Conservation (phyloP, 2,797 vertebrate genomes). For the Australoheros facetus region DNA sequence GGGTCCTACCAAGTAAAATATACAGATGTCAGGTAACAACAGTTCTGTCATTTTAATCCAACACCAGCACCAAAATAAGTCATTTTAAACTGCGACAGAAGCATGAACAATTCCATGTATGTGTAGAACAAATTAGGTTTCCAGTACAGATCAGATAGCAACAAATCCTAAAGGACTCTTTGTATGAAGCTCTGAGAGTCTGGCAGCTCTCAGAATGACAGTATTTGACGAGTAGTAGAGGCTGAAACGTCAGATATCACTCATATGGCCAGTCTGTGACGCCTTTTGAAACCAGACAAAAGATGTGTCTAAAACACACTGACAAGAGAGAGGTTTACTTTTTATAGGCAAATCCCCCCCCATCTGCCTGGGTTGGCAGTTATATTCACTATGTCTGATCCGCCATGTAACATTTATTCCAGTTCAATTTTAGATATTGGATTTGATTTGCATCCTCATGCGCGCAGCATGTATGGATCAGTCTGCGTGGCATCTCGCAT, state of each 20-base stretch:
- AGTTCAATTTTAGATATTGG: constrained; percentile 38
- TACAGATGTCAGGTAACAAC: too few relatives aligned
- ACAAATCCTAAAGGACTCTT: too few relatives aligned
- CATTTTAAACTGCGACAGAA: too few relatives aligned
- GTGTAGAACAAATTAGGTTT: too few relatives aligned
- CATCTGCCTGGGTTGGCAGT: constrained; percentile 6
- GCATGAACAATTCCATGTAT: too few relatives aligned
- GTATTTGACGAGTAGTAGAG: background rate
- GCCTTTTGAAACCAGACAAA: background rate
- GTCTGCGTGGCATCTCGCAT: constrained; percentile 40
- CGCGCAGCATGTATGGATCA: constrained; percentile 49
- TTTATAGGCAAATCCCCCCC: background rate
- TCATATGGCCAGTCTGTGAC: background rate
- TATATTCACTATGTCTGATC: constrained; percentile 13
- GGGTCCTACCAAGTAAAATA: too few relatives aligned
- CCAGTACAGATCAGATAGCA: too few relatives aligned
- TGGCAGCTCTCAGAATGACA: background rate
- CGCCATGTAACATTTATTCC: constrained; percentile 20
- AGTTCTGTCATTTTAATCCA: too few relatives aligned
- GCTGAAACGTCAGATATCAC: background rate
- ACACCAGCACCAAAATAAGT: too few relatives aligned
- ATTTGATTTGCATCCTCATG: constrained; percentile 52
- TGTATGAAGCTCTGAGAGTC: background rate
- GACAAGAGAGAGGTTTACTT: constrained; percentile 12
- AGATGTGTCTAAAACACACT: background rate